phyloP scores from a whole-genome alignment of 2,113 vertebrate species.

The Aldabrachelys gigantea region DNA sequence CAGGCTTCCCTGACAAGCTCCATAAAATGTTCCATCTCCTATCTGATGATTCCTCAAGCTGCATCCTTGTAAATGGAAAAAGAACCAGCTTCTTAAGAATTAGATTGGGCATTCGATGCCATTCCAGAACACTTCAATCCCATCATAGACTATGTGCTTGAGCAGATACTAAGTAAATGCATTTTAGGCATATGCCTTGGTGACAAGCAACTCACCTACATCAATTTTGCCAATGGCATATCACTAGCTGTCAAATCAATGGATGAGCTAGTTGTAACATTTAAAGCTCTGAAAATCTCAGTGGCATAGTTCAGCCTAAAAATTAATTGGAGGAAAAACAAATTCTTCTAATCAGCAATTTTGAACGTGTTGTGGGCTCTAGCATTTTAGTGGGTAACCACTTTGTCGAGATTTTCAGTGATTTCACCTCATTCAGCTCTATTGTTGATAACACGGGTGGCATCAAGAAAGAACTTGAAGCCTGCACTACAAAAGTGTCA shows the following conservation, averaged over 20 bases:
- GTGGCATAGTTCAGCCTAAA: background rate
- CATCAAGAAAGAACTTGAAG: background rate
- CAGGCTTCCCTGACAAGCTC: background rate
- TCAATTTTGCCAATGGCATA: background rate
- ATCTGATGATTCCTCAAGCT: background rate
- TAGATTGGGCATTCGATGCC: background rate
- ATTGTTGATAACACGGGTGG: background rate
- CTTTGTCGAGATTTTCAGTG: background rate
- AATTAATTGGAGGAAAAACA: background rate
- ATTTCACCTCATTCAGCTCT: background rate
- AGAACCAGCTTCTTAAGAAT: background rate
- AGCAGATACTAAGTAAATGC: background rate
- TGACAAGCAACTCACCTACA: background rate
- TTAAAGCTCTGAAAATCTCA: background rate
- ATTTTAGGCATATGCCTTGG: background rate
- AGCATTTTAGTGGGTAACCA: background rate
- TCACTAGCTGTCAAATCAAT: background rate
- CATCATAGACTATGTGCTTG: background rate
- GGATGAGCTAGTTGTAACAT: background rate
- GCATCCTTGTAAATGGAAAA: background rate
- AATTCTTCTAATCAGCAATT: background rate
- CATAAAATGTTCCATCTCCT: background rate
- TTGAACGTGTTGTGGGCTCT: background rate
- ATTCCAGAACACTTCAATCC: background rate
- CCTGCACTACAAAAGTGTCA: background rate